Evolutionary conservation across 1,140 invertebrate species (phyloP), one percentile per base, ranked within the genome.

Genomic region (Zaprionus ghesquierei): DNA sequence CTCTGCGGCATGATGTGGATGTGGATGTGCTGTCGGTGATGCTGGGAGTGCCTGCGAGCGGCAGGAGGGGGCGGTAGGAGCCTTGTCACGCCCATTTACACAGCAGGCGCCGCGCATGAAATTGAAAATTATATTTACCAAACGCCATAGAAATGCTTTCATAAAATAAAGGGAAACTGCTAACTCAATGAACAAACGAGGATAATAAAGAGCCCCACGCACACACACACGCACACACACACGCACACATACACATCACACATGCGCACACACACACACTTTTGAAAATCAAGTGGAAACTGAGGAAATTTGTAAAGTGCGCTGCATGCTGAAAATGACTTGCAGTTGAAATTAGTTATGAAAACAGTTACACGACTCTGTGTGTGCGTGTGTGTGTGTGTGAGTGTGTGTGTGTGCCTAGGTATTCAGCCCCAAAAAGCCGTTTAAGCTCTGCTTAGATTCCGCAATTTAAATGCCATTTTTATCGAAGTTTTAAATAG

Each of bases 131-230:
- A 72, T 55, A 70, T 70, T 70, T 64, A 31, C 29, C 38, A 54
- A 68, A 62, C 31, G 46, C 59, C 59, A 51, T 62, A 35, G 59
- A 62, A 62, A 65, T 65, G 69, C 69, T 65, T 71, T 65, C 62
- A 71, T 65, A 44, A 65, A 71, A 65, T 65, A 71, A 58, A 65
- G 50, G 54, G 49, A 65, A 71, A 65, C 44, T 65, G 69, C 69
- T 71, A 65, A 71, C 69, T 71, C 62, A 65, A 71, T 65, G 62
- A 71, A 71, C 69, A 71, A 71, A 71, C 62, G 69, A 71, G 54
- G 41, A 29, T 55, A 69, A 62, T 69, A 50, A 69, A 69, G 53
- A 51, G 23, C 66, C 49, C 25, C 10, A 61, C 15, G 29, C 29
- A 64, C 65, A 69, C 18, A 61, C n/a, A 41, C 22, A 23, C 15